A percentile compares a stretch with the other conserved stretches of the same genome.
Conservation (phyloP, 1,140 invertebrate genomes). For the Pachyrhynchus sulphureomaculatus region DNA sequence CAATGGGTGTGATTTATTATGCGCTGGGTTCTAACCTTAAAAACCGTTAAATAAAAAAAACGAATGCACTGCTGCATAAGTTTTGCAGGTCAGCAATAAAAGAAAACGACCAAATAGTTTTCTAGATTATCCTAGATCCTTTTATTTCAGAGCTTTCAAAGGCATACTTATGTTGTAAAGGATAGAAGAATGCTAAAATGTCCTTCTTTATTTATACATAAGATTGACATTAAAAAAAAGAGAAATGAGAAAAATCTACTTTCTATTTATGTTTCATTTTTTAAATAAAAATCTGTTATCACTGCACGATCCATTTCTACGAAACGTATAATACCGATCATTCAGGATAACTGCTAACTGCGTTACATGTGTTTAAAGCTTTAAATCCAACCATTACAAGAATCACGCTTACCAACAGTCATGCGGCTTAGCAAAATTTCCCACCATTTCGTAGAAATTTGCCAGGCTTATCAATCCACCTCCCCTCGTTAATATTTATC, state of each 20-base stretch:
- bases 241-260: slow-evolving; percentile 16
- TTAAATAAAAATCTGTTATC: neutral
- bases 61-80: neutral
- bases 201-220: neutral
- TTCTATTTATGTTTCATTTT: slow-evolving; percentile 18
- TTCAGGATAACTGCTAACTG: too few species aligned
- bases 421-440: too few species aligned
- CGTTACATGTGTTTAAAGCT: too few species aligned
- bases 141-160: neutral
- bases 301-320: too few species aligned
- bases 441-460: too few species aligned
- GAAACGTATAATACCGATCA: too few species aligned
- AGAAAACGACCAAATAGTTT: neutral
- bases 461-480: too few species aligned
- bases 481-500: too few species aligned
- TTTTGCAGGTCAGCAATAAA: slow-evolving; percentile 8
- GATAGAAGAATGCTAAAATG: neutral
- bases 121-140: neutral
- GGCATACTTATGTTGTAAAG: neutral
- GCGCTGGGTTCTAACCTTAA: too few species aligned
- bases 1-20: too few species aligned
- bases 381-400: too few species aligned
- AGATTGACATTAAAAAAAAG: slow-evolving; percentile 1
- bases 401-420: too few species aligned
- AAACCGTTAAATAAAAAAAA: slow-evolving; percentile 2